phyloP scores from a whole-genome alignment of 2,797 vertebrate genomes.

The Diplodus puntazzo region DNA sequence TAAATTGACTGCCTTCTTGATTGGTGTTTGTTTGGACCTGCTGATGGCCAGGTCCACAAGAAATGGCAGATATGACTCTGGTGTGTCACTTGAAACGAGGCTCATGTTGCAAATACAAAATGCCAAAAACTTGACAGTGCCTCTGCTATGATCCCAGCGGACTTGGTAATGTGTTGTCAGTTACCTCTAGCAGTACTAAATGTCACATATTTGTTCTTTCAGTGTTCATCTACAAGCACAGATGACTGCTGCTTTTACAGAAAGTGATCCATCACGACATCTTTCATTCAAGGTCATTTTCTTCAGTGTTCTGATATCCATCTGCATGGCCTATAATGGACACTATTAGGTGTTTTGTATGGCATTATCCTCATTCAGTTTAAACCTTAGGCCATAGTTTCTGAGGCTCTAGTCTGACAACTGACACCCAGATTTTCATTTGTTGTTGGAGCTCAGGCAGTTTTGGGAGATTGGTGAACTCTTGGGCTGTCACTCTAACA shows the following conservation, averaged over 20 bases:
- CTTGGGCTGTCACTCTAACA: constrained; percentile 46
- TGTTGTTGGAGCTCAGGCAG: constrained; percentile 10
- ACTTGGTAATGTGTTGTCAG: constrained; percentile 20
- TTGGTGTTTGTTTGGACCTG: not conserved
- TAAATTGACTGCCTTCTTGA: constrained; percentile 6
- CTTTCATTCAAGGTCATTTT: constrained; percentile 42
- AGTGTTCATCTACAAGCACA: constrained; percentile 29
- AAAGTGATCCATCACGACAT: constrained; percentile 36
- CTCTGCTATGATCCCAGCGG: not conserved
- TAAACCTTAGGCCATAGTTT: constrained; percentile 13
- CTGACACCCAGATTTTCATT: constrained; percentile 22
- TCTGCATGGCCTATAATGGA: constrained; percentile 28
- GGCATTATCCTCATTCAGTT: constrained; percentile 31
- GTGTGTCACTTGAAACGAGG: constrained; percentile 4
- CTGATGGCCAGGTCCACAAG: not conserved
- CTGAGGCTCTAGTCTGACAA: constrained; percentile 26
- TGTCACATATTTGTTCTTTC: constrained; percentile 9
- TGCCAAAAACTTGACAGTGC: not conserved
- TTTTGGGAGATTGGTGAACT: constrained; percentile 43
- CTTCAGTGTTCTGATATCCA: constrained; percentile 33
- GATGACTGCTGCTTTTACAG: constrained; percentile 27
- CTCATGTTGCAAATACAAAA: constrained; percentile 22
- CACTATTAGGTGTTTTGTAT: constrained; percentile 29
- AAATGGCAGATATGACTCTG: not conserved
- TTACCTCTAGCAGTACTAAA: constrained; percentile 14